Conservation (phyloP, 1,140 invertebrate species). For the Lordiphosa mommai region DNA sequence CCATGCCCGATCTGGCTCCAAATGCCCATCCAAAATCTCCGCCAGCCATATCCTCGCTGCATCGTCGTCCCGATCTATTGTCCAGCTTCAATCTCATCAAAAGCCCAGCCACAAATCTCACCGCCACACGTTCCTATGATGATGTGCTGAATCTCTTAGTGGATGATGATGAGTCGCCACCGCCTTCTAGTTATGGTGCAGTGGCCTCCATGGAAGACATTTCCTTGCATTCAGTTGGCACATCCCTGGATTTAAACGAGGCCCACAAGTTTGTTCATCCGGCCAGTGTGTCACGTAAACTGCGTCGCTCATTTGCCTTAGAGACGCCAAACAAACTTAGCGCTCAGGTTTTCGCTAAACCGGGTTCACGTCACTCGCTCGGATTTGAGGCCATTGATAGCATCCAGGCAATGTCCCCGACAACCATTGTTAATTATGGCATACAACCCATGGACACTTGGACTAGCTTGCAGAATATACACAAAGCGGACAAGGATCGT, state of each 20-base stretch:
- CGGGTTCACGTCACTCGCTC: conserved; percentile 52
- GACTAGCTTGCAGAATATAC: conserved; percentile 83
- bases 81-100: conserved; percentile 71
- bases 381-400: conserved; percentile 69
- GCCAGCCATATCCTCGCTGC: conserved; percentile 27
- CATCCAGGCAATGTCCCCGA: conserved; percentile 38
- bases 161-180: conserved; percentile 21
- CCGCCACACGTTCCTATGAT: conserved; percentile 65
- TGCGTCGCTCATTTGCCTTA: conserved; percentile 36
- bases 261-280: conserved; percentile 74
- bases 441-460: conserved; percentile 78
- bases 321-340: conserved; percentile 59
- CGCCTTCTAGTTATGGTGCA: conserved; percentile 20
- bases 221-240: conserved; percentile 54
- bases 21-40: conserved; percentile 44
- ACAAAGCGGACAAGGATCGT: conserved; percentile 28
- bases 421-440: conserved; percentile 1
- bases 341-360: conserved; percentile 58
- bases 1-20: conserved; percentile 78
- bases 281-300: conserved; percentile 42
- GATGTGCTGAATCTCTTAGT: conserved; percentile 58
- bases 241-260: conserved; percentile 38
- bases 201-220: conserved; percentile 64
- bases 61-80: conserved; percentile 50
- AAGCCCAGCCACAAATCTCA: conserved; percentile 61